phyloP scores from a whole-genome alignment of 2,888 invertebrate species.

The Ectobius pallidus region DNA sequence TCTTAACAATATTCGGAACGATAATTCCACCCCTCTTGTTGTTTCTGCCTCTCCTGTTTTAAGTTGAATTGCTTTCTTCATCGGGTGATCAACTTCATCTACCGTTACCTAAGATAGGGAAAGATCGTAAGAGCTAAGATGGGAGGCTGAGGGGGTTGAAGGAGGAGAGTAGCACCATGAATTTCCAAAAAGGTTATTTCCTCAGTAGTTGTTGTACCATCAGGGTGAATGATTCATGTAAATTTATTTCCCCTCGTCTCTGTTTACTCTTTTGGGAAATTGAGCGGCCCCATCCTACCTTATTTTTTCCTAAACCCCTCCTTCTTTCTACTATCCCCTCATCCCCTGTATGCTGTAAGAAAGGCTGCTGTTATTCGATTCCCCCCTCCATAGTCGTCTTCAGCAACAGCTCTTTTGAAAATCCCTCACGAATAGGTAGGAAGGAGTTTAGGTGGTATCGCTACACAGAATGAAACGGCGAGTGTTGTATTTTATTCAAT shows the following conservation, averaged over 20 bases:
- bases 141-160: too few relatives aligned
- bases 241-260: constrained; percentile 25
- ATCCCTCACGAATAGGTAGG: not conserved
- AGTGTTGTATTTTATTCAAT: constrained; percentile 25
- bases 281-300: not conserved
- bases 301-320: not conserved
- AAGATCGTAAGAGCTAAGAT: too few relatives aligned
- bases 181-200: constrained; percentile 14
- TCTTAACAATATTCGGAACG: too few relatives aligned
- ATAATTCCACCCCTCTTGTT: too few relatives aligned
- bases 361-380: constrained; percentile 23
- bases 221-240: constrained; percentile 22
- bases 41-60: not conserved
- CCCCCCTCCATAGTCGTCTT: not conserved
- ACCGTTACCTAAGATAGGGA: not conserved
- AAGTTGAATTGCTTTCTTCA: constrained; percentile 9
- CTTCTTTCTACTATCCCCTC: not conserved
- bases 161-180: not conserved
- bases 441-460: not conserved
- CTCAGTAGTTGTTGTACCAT: not conserved
- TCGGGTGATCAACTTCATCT: constrained; percentile 8
- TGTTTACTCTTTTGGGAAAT: constrained; percentile 30
- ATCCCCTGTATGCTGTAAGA: constrained; percentile 11
- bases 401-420: constrained; percentile 5
- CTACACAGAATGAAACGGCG: not conserved